Evolutionary conservation across 1,140 invertebrate species (phyloP), one percentile per base, ranked within the genome.

Genomic region (Manduca sexta): DNA sequence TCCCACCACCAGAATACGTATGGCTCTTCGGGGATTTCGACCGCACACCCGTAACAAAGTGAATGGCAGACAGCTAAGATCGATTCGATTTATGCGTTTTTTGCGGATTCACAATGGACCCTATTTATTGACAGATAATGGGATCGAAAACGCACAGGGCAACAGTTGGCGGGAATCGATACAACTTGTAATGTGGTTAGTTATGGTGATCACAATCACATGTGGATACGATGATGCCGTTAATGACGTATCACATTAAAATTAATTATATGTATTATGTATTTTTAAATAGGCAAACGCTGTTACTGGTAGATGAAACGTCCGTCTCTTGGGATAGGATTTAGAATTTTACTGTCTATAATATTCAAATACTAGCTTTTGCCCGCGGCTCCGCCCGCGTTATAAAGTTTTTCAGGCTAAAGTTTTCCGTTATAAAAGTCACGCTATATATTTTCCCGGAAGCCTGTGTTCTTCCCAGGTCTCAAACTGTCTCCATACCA

Each of bases 151-250:
- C 55, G 56, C 60, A 50, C 50, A 58, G 67, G 52, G 55, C 15
- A 74, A 78, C 80, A 80, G 66, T 78, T 79, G 81, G 75, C 69
- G 61, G 61, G 60, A 64, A 79, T 72, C 65, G 66, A 67, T 69
- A 63, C 46, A 49, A 61, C 49, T 69, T 64, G 72, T 81, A 68
- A 81, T 74, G 79, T 64, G 79, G 79, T 84, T 85, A 78, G 81
- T 56, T 76, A 78, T 75, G 81, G 79, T 74, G 71, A 81, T 83
- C 81, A 76, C 62, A 76, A 79, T 84, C 81, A 83, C 67, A 81
- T 81, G 77, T 73, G 65, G 64, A 64, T 61, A 64, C 65, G 60
- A 64, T 72, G 50, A 60, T 37, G 45, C 57, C 59, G 61, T 57
- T 53, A 61, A 41, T 43, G 21, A 53, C 39, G 38, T 59, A 26